Conservation (phyloP, 2,888 invertebrate species). For the Coenonympha arcania region DNA sequence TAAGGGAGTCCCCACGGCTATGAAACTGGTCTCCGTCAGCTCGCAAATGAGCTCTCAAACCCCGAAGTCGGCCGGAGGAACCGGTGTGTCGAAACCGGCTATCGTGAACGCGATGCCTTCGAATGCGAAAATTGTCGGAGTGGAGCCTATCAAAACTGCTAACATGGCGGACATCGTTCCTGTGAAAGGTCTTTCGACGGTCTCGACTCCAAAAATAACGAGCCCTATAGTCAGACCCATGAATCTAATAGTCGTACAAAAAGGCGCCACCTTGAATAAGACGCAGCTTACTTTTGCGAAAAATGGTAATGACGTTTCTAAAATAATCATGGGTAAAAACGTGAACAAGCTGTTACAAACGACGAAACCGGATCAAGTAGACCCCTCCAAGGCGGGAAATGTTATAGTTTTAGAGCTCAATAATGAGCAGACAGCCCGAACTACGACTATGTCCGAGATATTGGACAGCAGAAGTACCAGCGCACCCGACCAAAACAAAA, state of each 20-base stretch:
- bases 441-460: slow-evolving; percentile 68
- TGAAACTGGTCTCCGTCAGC: slow-evolving; percentile 66
- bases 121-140: slow-evolving; percentile 46
- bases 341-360: slow-evolving; percentile 65
- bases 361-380: slow-evolving; percentile 53
- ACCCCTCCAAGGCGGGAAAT: slow-evolving; percentile 58
- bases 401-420: slow-evolving; percentile 68
- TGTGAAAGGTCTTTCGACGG: slow-evolving; percentile 57
- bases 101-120: slow-evolving; percentile 43
- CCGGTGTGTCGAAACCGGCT: slow-evolving; percentile 54
- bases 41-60: slow-evolving; percentile 49
- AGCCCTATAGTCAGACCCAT: slow-evolving; percentile 63
- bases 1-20: slow-evolving; percentile 61
- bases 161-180: slow-evolving; percentile 67
- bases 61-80: slow-evolving; percentile 43
- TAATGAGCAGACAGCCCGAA: slow-evolving; percentile 61
- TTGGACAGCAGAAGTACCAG: slow-evolving; percentile 51
- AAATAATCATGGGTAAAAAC: slow-evolving; percentile 71
- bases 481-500: slow-evolving; percentile 39
- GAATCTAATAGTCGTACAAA: slow-evolving; percentile 75
- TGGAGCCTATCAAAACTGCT: slow-evolving; percentile 56
- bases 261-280: slow-evolving; percentile 70
- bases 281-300: slow-evolving; percentile 64
- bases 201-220: slow-evolving; percentile 54
- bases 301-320: slow-evolving; percentile 66